Evolutionary conservation across 2,113 vertebrate genomes (phyloP).

Genomic region (Rhinopomastus cyanomelas): DNA sequence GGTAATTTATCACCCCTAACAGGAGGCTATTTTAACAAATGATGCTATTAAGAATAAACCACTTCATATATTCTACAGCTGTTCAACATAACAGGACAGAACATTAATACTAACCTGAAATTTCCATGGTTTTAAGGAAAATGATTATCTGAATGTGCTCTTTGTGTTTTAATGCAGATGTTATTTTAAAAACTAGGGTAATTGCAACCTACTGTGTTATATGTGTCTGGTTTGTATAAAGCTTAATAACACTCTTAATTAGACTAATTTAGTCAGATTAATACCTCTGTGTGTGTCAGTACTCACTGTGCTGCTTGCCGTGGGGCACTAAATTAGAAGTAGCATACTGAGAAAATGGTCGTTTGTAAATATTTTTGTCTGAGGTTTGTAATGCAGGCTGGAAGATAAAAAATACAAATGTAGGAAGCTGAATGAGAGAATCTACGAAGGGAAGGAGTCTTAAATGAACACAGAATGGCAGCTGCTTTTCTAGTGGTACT

Average conservation of each 20-base stretch:
- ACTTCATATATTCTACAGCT: constrained; percentile 35
- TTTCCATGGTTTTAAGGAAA: constrained; percentile 47
- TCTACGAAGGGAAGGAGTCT: background rate
- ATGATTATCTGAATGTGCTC: constrained; percentile 51
- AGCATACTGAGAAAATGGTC: constrained; percentile 57
- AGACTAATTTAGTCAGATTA: constrained; percentile 77
- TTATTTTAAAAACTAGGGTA: constrained; percentile 74
- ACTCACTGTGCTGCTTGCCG: constrained; percentile 59
- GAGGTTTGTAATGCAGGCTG: background rate
- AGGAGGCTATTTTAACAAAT: constrained; percentile 62
- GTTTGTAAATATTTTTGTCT: constrained; percentile 58
- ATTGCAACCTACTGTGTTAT: constrained; percentile 71
- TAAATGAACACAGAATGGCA: background rate
- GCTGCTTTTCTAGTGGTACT: background rate
- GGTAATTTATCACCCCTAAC: constrained; percentile 53
- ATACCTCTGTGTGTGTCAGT: constrained; percentile 68
- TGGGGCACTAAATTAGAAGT: constrained; percentile 61
- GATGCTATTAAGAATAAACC: constrained; percentile 53
- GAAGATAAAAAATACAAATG: constrained; percentile 11
- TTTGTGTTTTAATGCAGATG: constrained; percentile 67
- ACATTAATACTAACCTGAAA: constrained; percentile 41
- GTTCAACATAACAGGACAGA: constrained; percentile 23
- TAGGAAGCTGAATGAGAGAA: background rate
- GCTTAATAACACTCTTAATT: constrained; percentile 76
- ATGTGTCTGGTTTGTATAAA: constrained; percentile 70